These are phyloP conservation scores for Alligator sinensis DNA, from an alignment of 2,113 vertebrate species.

Conservation along the genomic window DNA sequence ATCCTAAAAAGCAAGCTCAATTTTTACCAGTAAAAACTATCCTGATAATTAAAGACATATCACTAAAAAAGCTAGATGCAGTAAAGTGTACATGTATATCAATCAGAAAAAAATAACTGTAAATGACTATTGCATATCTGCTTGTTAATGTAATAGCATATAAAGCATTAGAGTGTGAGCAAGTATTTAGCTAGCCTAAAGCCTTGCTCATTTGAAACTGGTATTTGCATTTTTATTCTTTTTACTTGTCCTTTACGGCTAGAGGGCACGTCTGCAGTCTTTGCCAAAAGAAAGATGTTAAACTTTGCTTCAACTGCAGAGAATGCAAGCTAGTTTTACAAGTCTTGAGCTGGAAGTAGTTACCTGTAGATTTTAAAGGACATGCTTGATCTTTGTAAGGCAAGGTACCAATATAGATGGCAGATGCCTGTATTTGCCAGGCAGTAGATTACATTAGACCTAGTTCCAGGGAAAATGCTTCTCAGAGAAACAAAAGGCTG, in stretches of 20 bases:
- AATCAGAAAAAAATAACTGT: neutral
- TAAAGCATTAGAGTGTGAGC: neutral
- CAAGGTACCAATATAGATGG: neutral
- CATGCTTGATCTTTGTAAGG: neutral
- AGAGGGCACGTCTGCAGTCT: neutral
- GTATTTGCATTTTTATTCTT: neutral
- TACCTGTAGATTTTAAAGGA: neutral
- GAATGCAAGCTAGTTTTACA: neutral
- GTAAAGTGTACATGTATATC: neutral
- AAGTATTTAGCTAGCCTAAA: neutral
- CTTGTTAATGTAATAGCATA: neutral
- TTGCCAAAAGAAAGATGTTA: neutral
- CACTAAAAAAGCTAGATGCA: neutral
- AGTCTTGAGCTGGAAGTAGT: neutral
- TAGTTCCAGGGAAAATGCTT: neutral
- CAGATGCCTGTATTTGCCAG: neutral
- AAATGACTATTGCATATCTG: neutral
- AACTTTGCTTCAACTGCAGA: neutral
- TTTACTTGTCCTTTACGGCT: neutral
- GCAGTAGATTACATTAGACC: neutral
- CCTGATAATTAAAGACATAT: neutral
- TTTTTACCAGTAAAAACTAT: neutral
- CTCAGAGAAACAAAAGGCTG: neutral
- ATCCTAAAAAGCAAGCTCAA: neutral
- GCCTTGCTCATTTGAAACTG: neutral